Base-by-base conservation (phyloP, 2,113 vertebrate species). In the Dasyurus viverrinus region DNA sequence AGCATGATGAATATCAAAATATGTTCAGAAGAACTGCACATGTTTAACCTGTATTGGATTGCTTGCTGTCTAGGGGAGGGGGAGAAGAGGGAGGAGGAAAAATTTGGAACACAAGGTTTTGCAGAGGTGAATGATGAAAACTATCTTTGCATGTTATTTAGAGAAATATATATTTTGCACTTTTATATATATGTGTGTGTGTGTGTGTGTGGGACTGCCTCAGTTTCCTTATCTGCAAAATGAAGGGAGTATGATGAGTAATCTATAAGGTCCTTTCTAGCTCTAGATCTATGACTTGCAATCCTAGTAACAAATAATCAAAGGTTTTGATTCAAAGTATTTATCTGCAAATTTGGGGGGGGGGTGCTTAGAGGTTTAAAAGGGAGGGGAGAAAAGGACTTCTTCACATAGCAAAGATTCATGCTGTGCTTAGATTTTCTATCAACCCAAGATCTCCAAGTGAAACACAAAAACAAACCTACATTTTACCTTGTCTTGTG, bases 401-500 rank as follows among this genome's bases (percentile, higher is more conserved):
- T 53, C 89, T 47, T 47, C 47, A 92, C 1, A 57, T 25, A 92
- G 84, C n/a, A 46, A 94, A 93, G n/a, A 54, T 53, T 90, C 12
- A 50, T 76, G 92, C n/a, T 52, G 50, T n/a, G 27, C 47, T 2
- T 48, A 30, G 12, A 5, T 42, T 42, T 94, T 46, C 89, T 0
- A 36, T 84, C 76, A 95, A 93, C 57, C 36, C 27, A 90, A 84
- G 91, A 90, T 52, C n/a, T 93, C 57, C 46, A 68, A 84, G 8
- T 93, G n/a, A 90, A 93, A 94, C n/a, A 53, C 47, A 92, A 89
- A 10, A 47, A 47, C 60, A 92, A 92, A 89, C n/a, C 26, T 60
- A 8, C 16, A 42, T 53, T 94, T 94, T 90, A 3, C 47, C 94
- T 95, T 24, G 1, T 93, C n/a, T 57, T 55, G 89, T 14, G 47